Base-by-base conservation (phyloP, 2,888 invertebrate genomes). In the Chromoteleia sp. region DNA sequence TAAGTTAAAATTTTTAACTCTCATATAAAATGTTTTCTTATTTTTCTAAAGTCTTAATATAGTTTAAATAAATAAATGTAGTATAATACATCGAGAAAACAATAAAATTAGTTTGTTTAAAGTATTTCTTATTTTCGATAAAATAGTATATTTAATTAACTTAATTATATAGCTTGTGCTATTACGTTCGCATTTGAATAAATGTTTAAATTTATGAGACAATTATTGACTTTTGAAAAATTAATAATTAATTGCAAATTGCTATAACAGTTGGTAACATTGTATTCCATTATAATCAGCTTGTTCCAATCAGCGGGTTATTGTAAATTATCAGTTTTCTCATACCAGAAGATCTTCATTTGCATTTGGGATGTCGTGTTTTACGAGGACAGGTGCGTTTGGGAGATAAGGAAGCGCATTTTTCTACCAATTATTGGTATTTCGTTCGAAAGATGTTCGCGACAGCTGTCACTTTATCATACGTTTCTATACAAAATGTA, bases 361-460 rank as follows among this genome's bases (percentile, higher is more conserved):
- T 86, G 87, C 87, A 88, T 87, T 76, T 10, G 70, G 68, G 68
- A 61, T 76, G 73, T 77, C 80, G 83, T 71, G 79, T 77, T 81
- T 78, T 19, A 30, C 73, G 77, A 12, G 81, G 86, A 85, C 89
- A 88, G 87, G 87, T 89, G 88, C 84, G 63, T 43, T 58, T 30
- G 67, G 39, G 71, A 84, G 87, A 88, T 87, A 87, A 87, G 85
- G 82, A 77, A 74, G 71, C 75, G 83, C 84, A 86, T 86, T 86
- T 89, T 86, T 86, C 83, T 81, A 84, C 87, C 88, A 89, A 89
- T 89, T 89, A 89, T 89, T 88, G 87, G 87, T 85, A 87, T 89
- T 88, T 87, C 82, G 83, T 70, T 59, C 43, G 68, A 80, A 82
- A 77, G 68, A 68, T 77, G 73, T 67, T 74, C 33, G 39, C 74